Percentiles rank a stretch among this genome's conserved stretches.
These are phyloP conservation scores for Pangasianodon gigas DNA, from an alignment of 2,113 vertebrate genomes.

Conservation along the genomic window DNA sequence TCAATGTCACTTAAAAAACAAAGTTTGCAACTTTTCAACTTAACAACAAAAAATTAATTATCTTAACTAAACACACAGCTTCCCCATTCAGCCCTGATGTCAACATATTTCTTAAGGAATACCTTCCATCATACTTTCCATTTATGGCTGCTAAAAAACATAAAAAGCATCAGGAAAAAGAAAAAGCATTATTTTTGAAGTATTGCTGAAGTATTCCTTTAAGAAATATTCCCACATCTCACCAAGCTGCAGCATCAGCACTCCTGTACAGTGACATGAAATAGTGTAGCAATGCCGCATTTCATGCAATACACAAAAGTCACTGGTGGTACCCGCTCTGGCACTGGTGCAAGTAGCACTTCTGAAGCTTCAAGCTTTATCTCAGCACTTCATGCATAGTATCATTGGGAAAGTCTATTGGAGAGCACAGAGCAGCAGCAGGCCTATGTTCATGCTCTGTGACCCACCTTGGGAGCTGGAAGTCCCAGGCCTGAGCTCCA, in stretches of 20 bases:
- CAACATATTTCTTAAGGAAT: slow-evolving; percentile 39
- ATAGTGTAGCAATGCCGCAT: slow-evolving; percentile 7
- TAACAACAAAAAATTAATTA: background rate
- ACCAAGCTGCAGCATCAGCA: slow-evolving; percentile 35
- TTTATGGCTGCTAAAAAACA: background rate
- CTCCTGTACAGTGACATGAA: background rate
- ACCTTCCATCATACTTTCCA: background rate
- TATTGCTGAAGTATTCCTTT: slow-evolving; percentile 6
- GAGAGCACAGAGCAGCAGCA: slow-evolving; percentile 25
- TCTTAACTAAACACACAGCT: background rate
- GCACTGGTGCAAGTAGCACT: background rate
- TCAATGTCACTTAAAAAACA: background rate
- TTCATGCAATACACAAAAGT: slow-evolving; percentile 30
- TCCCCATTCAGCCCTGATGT: slow-evolving; percentile 6
- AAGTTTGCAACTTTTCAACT: too few species aligned
- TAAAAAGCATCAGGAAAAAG: background rate
- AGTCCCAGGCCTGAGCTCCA: slow-evolving; percentile 49
- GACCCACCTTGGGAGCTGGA: slow-evolving; percentile 64
- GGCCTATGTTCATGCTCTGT: slow-evolving; percentile 3
- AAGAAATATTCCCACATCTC: slow-evolving; percentile 23
- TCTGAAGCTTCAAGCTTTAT: slow-evolving; percentile 18
- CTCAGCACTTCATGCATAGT: slow-evolving; percentile 49
- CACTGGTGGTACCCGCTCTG: background rate
- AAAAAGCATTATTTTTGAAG: background rate
- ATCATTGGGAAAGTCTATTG: slow-evolving; percentile 25